Conservation (phyloP, 2,888 invertebrate genomes). For the Omphaloscelis lunosa region DNA sequence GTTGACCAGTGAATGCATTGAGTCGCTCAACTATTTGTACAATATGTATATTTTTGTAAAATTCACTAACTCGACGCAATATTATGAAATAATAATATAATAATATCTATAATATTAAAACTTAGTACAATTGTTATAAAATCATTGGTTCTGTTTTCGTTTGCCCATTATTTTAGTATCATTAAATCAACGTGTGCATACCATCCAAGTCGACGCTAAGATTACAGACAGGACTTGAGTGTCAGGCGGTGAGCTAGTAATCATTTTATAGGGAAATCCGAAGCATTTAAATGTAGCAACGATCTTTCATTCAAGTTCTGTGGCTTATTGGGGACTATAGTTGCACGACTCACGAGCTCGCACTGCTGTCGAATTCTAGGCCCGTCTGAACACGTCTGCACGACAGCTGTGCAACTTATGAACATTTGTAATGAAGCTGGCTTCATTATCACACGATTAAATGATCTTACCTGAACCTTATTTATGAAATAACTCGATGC, state of each 20-base stretch:
- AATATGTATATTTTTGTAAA: constrained; percentile 90
- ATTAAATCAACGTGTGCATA: constrained; percentile 34
- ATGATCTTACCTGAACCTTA: not conserved
- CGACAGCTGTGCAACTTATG: constrained; percentile 7
- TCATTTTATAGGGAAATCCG: constrained; percentile 6
- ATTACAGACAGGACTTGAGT: constrained; percentile 18
- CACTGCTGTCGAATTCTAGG: constrained; percentile 69
- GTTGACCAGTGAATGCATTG: constrained; percentile 81
- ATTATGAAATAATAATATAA: constrained; percentile 87
- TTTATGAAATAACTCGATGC: not conserved
- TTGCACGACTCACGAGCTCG: constrained; percentile 77
- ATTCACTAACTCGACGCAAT: constrained; percentile 89
- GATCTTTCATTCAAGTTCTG: constrained; percentile 13
- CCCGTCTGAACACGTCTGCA: constrained; percentile 28
- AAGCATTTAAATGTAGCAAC: constrained; percentile 36
- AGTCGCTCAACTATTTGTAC: constrained; percentile 88
- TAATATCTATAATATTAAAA: constrained; percentile 84
- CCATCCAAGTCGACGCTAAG: constrained; percentile 18
- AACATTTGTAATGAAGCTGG: constrained; percentile 28
- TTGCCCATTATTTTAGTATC: constrained; percentile 51
- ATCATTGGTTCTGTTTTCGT: constrained; percentile 55
- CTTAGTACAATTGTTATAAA: constrained; percentile 87
- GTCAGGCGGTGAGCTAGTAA: constrained; percentile 8
- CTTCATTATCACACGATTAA: constrained; percentile 12
- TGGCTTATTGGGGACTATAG: constrained; percentile 59